Base-by-base conservation (phyloP, 1,140 invertebrate species). In the Caerostris darwini region DNA sequence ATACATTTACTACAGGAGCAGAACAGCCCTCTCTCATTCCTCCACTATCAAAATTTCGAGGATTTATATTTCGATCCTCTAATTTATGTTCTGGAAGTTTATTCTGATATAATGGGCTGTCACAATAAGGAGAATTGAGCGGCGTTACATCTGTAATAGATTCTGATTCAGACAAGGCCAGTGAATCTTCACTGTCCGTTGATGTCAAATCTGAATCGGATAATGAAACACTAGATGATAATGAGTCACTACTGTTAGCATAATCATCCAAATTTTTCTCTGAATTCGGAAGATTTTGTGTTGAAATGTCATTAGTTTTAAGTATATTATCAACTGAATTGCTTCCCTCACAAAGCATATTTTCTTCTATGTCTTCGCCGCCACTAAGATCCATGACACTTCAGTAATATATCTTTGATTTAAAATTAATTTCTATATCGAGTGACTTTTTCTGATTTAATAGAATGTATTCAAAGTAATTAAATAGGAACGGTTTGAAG, bases 111-210 rank as follows among this genome's bases (percentile, higher is more conserved):
- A 94, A 71, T 57, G 94, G 94, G 14, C 94, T 94, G 56, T 94
- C 77, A 69, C 88, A 94, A 77, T 94, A 94, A 19, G 94, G 94
- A 71, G 94, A 94, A 94, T 94, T 90, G 3, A 94, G 82, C 7
- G 94, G 94, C 17, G 94, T 94, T 53, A 94, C 94, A 91, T 94
- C 94, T 59, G 94, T 94, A 19, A 94, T 94, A 54, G 94, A 94
- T 94, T 94, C 94, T 50, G 94, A 94, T 67, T 94, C 94, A 10
- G 94, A 94, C 5, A 94, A 61, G 3, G 86, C 89, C 10, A 94
- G 77, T 6, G 94, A 94, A 91, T 94, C 94, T 4, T 94, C 94
- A 61, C 87, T 89, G 19, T 94, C 92, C 14, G 85, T 89, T 7
- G 83, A 93, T 6, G 92, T 87, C 54, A 93, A 71, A 82, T 94